Percentiles rank a stretch among this genome's conserved stretches.
phyloP scores from a whole-genome alignment of 2,888 invertebrate genomes.

The Tubulanus polymorphus region DNA sequence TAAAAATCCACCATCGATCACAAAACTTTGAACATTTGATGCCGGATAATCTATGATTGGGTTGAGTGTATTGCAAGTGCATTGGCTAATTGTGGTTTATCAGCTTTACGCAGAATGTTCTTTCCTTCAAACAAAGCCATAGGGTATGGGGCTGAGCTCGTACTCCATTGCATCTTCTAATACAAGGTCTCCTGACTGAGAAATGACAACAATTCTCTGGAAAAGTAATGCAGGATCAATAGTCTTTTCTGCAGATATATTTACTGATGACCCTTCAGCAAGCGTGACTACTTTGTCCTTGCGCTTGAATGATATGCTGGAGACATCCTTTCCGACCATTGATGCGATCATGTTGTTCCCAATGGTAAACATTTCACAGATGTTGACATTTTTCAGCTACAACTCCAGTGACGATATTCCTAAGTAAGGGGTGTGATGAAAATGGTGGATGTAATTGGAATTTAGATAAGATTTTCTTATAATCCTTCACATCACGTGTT shows the following conservation, averaged over 20 bases:
- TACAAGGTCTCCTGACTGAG: background rate
- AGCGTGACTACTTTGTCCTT: slow-evolving; percentile 13
- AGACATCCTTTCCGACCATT: slow-evolving; percentile 18
- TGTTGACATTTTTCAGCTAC: slow-evolving; percentile 13
- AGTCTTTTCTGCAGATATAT: slow-evolving; percentile 9
- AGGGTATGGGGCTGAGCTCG: background rate
- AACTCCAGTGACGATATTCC: slow-evolving; percentile 15
- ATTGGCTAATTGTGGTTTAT: slow-evolving; percentile 11
- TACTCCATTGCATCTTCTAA: slow-evolving; percentile 8
- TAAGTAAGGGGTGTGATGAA: slow-evolving; percentile 12
- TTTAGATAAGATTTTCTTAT: slow-evolving; percentile 9
- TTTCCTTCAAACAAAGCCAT: slow-evolving; percentile 8
- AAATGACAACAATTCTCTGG: slow-evolving; percentile 5
- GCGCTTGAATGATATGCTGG: slow-evolving; percentile 9
- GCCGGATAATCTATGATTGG: slow-evolving; percentile 7
- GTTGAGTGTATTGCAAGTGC: slow-evolving; percentile 8
- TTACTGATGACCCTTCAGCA: slow-evolving; percentile 8
- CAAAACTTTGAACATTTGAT: slow-evolving; percentile 10
- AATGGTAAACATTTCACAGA: slow-evolving; percentile 10
- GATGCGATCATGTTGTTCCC: slow-evolving; percentile 14
- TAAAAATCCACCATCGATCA: slow-evolving; percentile 20
- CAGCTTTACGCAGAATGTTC: slow-evolving; percentile 3
- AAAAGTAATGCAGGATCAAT: slow-evolving; percentile 11
- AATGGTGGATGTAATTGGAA: slow-evolving; percentile 11
- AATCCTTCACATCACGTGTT: slow-evolving; percentile 14